phyloP scores from a whole-genome alignment of 2,113 vertebrate genomes.

The Petroica traversi region DNA sequence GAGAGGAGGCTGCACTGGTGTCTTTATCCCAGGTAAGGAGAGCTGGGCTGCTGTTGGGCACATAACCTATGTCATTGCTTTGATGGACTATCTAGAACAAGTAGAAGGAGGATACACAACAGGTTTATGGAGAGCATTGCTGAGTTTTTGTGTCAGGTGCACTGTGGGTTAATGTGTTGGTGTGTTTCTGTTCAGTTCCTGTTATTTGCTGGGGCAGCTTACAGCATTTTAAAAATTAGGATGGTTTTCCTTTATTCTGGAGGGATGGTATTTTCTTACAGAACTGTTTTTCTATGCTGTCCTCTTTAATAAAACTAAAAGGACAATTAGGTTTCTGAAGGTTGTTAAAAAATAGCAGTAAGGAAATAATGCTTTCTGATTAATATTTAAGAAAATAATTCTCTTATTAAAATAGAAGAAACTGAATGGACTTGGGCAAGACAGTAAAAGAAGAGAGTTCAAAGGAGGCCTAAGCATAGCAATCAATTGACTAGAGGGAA shows the following conservation, averaged over 20 bases:
- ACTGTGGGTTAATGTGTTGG: neutral
- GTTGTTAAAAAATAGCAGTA: neutral
- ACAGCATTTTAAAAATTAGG: neutral
- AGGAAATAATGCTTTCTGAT: slow-evolving; percentile 28
- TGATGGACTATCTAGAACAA: neutral
- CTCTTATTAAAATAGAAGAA: slow-evolving; percentile 30
- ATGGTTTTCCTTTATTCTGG: neutral
- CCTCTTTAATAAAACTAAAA: slow-evolving; percentile 6
- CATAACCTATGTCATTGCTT: neutral
- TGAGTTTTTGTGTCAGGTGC: neutral
- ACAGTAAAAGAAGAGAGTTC: slow-evolving; percentile 25
- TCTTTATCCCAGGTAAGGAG: neutral
- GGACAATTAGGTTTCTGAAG: neutral
- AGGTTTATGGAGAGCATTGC: neutral
- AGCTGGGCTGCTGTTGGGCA: neutral
- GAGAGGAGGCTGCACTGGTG: neutral
- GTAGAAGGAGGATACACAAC: neutral
- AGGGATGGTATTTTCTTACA: neutral
- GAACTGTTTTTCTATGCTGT: neutral
- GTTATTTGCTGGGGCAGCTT: neutral
- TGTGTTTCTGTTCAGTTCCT: neutral
- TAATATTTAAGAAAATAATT: slow-evolving; percentile 21
- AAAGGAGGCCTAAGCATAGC: slow-evolving; percentile 2
- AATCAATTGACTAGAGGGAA: neutral
- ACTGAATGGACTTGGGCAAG: neutral